Evolutionary conservation across 2,797 vertebrate species (phyloP).

Genomic region (Lutjanus campechanus): DNA sequence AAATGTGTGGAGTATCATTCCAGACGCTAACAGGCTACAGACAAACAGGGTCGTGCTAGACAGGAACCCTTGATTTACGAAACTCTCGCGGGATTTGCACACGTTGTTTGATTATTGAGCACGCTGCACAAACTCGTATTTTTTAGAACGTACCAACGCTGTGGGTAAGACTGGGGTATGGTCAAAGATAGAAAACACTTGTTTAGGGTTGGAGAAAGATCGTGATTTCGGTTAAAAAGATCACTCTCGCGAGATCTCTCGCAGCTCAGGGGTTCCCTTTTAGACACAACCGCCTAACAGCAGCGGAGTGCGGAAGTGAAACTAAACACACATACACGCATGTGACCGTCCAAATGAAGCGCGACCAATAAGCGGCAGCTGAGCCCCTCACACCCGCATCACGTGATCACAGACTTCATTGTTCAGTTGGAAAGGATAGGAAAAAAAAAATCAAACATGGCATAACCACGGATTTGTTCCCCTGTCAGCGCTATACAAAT

Average conservation of each 20-base stretch:
- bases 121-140: too few relatives aligned
- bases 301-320: conserved; percentile 84
- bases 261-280: too few relatives aligned
- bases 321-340: conserved; percentile 80
- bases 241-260: too few relatives aligned
- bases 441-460: not conserved
- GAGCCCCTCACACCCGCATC: conserved; percentile 31
- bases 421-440: not conserved
- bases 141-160: too few relatives aligned
- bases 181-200: too few relatives aligned
- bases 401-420: conserved; percentile 48
- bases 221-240: too few relatives aligned
- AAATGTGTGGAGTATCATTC: not conserved
- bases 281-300: not conserved
- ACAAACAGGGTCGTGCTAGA: too few relatives aligned
- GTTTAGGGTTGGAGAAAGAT: too few relatives aligned
- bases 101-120: too few relatives aligned
- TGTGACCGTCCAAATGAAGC: conserved; percentile 62
- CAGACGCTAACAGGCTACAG: conserved; percentile 58
- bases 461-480: not conserved
- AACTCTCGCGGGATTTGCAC: too few relatives aligned
- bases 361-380: conserved; percentile 57
- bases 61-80: too few relatives aligned
- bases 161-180: too few relatives aligned
- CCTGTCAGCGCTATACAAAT: not conserved